Conservation (phyloP, 2,797 vertebrate species). For the Anguilla obscura region DNA sequence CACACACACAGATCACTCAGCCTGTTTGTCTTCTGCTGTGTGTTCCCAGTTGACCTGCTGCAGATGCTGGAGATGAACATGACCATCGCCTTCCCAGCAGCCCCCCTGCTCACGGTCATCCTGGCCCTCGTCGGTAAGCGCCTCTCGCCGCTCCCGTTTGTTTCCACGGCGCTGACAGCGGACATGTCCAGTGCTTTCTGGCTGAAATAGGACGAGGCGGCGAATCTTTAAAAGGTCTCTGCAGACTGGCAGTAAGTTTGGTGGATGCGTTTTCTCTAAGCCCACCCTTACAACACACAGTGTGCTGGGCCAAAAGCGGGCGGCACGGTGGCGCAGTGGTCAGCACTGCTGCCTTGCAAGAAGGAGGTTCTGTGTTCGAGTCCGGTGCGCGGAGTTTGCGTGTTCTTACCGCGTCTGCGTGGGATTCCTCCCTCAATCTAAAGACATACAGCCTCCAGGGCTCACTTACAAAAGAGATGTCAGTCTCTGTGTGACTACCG, state of each 20-base stretch:
- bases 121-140: slow-evolving; percentile 92
- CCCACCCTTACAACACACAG: background rate
- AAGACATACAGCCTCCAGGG: no score
- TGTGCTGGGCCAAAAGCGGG: background rate
- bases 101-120: slow-evolving; percentile 94
- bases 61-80: slow-evolving; percentile 99
- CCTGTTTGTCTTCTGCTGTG: slow-evolving; percentile 20
- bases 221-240: no score
- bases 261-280: background rate
- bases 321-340: background rate
- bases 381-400: no score
- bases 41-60: slow-evolving; percentile 87
- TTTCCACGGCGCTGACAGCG: background rate
- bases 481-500: background rate
- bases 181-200: background rate
- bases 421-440: no score
- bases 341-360: background rate
- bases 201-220: no score
- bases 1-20: background rate
- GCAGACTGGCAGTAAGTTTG: background rate
- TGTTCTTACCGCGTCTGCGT: no score
- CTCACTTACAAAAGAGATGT: background rate
- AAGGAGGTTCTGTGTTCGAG: no score
- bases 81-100: slow-evolving; percentile 96
- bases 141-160: background rate